phyloP scores from a whole-genome alignment of 2,113 vertebrate genomes.

The Actenoides hombroni region DNA sequence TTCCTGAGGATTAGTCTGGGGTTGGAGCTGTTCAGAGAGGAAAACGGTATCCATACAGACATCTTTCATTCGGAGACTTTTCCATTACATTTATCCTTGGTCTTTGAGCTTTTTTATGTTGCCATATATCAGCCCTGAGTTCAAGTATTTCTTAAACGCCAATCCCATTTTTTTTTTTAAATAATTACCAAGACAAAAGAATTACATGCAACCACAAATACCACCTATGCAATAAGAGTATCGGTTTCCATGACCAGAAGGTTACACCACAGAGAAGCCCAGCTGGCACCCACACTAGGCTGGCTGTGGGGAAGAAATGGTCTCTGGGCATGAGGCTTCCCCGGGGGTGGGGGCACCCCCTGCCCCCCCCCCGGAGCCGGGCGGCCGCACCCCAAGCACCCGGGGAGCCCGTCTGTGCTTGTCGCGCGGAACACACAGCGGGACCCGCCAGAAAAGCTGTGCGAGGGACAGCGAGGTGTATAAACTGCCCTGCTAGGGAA shows the following conservation, averaged over 20 bases:
- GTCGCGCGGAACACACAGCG: accelerated
- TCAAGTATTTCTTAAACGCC: neutral
- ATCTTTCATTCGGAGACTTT: neutral
- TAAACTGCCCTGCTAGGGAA: neutral
- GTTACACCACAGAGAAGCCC: neutral
- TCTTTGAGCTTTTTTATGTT: neutral
- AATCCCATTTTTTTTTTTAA: neutral
- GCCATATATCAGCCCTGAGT: neutral
- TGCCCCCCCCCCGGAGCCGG: neutral
- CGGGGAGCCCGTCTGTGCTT: accelerated
- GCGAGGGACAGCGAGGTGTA: neutral
- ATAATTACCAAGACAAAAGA: neutral
- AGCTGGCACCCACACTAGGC: neutral
- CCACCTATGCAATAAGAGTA: neutral
- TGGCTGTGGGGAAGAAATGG: accelerated
- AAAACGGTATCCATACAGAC: neutral
- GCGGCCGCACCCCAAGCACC: accelerated
- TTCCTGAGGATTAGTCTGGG: neutral
- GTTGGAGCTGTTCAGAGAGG: neutral
- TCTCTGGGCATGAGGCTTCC: neutral
- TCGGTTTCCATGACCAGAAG: neutral
- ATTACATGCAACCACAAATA: too few relatives aligned
- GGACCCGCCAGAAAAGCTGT: neutral
- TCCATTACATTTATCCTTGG: neutral
- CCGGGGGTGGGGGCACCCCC: accelerated